phyloP scores from a whole-genome alignment of 2,113 vertebrate species.

The Hemichromis elongatus region DNA sequence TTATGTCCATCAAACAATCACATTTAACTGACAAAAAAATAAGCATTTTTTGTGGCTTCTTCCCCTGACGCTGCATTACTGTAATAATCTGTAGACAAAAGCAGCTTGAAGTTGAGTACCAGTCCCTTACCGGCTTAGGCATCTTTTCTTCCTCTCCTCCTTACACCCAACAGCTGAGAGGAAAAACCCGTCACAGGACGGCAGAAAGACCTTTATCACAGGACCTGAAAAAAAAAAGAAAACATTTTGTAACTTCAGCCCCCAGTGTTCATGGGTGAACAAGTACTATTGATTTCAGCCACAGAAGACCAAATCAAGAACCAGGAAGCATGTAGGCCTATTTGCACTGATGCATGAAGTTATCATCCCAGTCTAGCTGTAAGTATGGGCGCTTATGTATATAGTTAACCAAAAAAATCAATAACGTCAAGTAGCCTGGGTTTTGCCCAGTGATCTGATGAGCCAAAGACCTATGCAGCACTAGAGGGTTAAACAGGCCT shows the following conservation, averaged over 20 bases:
- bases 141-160: conserved; percentile 66
- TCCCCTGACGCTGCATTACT: not conserved
- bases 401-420: not conserved
- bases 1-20: not conserved
- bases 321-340: not conserved
- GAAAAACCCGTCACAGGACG: conserved; percentile 44
- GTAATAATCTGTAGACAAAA: not conserved
- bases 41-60: not conserved
- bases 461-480: not conserved
- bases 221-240: conserved; percentile 37
- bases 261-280: not conserved
- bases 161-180: conserved; percentile 41
- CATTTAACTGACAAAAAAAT: not conserved
- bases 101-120: not conserved
- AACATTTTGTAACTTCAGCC: not conserved
- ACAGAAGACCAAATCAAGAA: not conserved
- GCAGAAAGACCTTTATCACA: conserved; percentile 14
- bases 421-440: not conserved
- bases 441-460: not conserved
- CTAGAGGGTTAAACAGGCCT: not conserved
- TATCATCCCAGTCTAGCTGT: not conserved
- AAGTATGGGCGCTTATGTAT: not conserved
- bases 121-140: conserved; percentile 75
- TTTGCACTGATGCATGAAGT: not conserved
- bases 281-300: not conserved